Base-by-base conservation (phyloP, 2,888 invertebrate genomes). In the Orthosia cruda region DNA sequence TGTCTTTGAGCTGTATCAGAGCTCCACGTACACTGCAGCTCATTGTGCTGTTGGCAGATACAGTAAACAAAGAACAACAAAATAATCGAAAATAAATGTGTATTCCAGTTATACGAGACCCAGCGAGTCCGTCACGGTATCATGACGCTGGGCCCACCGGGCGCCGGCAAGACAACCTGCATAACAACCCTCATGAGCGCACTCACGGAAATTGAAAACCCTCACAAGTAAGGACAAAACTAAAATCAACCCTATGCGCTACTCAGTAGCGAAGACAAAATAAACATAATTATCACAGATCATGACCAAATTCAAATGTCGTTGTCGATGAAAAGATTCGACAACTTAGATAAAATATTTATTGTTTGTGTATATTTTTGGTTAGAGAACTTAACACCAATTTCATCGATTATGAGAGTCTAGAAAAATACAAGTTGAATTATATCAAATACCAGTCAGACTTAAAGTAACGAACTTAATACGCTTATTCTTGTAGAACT, bases 71-170 rank as follows among this genome's bases (percentile, higher is more conserved):
- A 16, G 7, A 20, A 55, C 3, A 63, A 26, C 13, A 18, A 18
- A 18, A 13, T 32, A n/a, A 63, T 12, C 4, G 0, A 63, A 26
- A 12, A 32, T 40, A 47, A 45, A 69, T 32, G 15, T 45, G 23
- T 52, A 20, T 81, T 93, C 91, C 47, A 99, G 98, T 95, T 99
- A 69, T 99, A 99, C 91, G 99, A 99, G 95, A 99, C 99, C 0
- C 99, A 99, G 95, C 97, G 98, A 84, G 99, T 99, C 0, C 97
- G 99, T 15, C 99, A 99, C 91, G 99, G 99, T 15, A 99, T 99
- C 80, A 99, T 99, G 99, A 98, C 99, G 0, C 95, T 99, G 70
- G 99, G 99, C 0, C 99, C 99, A 0, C 98, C 98, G 32, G 99
- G 99, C 0, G 99, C 99, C 18, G 99, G 99, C 0, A 99, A 99